A percentile compares a stretch with the other conserved stretches of the same genome.
Conservation (phyloP, 92 coral and sea anemone species). For the Porites cylindrica region DNA sequence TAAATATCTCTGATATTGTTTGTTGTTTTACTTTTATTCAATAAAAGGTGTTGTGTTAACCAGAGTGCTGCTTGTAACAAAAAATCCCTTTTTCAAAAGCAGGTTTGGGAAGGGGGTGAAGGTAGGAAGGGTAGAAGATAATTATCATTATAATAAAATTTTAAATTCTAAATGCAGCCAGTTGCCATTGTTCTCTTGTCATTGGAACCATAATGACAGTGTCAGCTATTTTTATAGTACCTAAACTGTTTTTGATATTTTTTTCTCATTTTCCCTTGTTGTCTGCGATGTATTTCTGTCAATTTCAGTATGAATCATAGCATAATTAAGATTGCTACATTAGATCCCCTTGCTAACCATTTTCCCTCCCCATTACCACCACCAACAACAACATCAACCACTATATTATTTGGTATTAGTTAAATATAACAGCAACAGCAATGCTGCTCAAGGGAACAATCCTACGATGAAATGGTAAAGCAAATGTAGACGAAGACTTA, state of each 20-base stretch:
- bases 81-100: too few species aligned
- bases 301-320: background rate
- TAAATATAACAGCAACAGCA: background rate
- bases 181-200: constrained; percentile 17
- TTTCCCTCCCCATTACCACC: background rate
- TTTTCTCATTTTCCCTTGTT: background rate
- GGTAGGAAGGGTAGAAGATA: background rate
- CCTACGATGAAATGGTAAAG: too few species aligned
- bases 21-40: constrained; percentile 12
- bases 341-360: background rate
- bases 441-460: background rate
- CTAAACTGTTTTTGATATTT: background rate
- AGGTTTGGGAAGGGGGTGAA: too few species aligned
- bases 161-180: constrained; percentile 11
- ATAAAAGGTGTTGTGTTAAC: constrained; percentile 8
- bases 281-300: background rate
- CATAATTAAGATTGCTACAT: background rate
- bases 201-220: background rate
- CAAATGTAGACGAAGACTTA: too few species aligned
- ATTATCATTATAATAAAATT: background rate
- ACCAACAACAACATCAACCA: background rate
- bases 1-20: constrained; percentile 3
- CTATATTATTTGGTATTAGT: too few species aligned
- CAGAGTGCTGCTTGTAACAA: background rate
- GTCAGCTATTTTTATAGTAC: background rate